Percentiles rank a stretch among this genome's conserved stretches.
Conservation (phyloP, 1,140 invertebrate genomes). For the Nylanderia fulva region DNA sequence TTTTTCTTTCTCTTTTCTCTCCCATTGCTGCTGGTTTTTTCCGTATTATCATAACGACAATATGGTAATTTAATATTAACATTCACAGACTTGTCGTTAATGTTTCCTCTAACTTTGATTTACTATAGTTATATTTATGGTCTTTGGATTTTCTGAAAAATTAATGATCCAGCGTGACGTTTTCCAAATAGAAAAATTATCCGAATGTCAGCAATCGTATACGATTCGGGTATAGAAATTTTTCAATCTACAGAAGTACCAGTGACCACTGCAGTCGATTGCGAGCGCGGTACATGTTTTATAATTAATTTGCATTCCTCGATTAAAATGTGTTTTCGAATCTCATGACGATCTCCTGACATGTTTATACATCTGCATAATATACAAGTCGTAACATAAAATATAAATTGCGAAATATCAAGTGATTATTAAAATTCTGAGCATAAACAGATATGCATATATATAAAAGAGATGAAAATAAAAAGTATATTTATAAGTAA, state of each 20-base stretch:
- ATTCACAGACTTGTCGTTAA: conserved; percentile 9
- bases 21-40: not conserved
- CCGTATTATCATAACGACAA: conserved; percentile 27
- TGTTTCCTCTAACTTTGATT: not conserved
- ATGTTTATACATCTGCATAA: not conserved
- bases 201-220: conserved; percentile 18
- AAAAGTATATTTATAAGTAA: not conserved
- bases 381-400: not conserved
- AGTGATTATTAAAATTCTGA: not conserved
- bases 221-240: conserved; percentile 18
- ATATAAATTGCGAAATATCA: not conserved
- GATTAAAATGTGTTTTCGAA: not conserved
- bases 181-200: conserved; percentile 36
- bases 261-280: conserved; percentile 15
- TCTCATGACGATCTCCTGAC: not conserved
- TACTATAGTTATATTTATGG: not conserved
- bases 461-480: not conserved
- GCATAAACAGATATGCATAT: not conserved
- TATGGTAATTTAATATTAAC: conserved; percentile 68
- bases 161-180: conserved; percentile 34
- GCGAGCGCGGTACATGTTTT: conserved; percentile 1
- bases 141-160: conserved; percentile 13
- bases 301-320: conserved; percentile 48
- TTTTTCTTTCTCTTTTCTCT: not conserved
- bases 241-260: conserved; percentile 47